Evolutionary conservation across 1,140 invertebrate species (phyloP).

Genomic region (Tachypleus tridentatus): DNA sequence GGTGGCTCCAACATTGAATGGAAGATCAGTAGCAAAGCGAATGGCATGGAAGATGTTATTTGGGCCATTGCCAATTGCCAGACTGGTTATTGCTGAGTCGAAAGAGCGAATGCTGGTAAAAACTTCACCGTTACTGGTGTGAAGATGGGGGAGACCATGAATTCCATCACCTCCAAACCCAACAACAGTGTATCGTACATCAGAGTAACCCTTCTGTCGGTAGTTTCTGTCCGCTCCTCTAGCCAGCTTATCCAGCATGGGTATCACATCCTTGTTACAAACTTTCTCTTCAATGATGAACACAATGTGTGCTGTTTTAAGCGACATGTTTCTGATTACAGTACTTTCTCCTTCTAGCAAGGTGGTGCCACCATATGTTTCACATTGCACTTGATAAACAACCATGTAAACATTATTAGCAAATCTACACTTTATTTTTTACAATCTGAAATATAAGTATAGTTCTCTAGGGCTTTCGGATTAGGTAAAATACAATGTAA

Average conservation of each 20-base stretch:
- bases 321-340: slow-evolving; percentile 26
- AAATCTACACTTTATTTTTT: too few species aligned
- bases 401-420: too few species aligned
- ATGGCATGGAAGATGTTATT: slow-evolving; percentile 62
- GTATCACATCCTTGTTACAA: slow-evolving; percentile 55
- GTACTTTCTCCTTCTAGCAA: slow-evolving; percentile 29
- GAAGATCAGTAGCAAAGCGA: slow-evolving; percentile 53
- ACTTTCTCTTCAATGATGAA: slow-evolving; percentile 74
- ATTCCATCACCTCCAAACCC: slow-evolving; percentile 63
- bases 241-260: slow-evolving; percentile 28
- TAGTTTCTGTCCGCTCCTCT: slow-evolving; percentile 32
- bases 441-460: too few species aligned
- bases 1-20: slow-evolving; percentile 69
- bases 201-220: slow-evolving; percentile 27
- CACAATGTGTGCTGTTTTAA: slow-evolving; percentile 59
- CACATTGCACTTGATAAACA: slow-evolving; percentile 21
- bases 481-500: too few species aligned
- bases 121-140: slow-evolving; percentile 37
- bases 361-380: slow-evolving; percentile 27
- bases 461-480: too few species aligned
- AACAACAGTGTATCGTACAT: slow-evolving; percentile 58
- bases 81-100: slow-evolving; percentile 12
- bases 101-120: slow-evolving; percentile 30
- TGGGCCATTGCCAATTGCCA: slow-evolving; percentile 40
- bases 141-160: slow-evolving; percentile 49